Evolutionary conservation across 2,113 vertebrate species (phyloP).

Genomic region (Spizaetus ornatus): DNA sequence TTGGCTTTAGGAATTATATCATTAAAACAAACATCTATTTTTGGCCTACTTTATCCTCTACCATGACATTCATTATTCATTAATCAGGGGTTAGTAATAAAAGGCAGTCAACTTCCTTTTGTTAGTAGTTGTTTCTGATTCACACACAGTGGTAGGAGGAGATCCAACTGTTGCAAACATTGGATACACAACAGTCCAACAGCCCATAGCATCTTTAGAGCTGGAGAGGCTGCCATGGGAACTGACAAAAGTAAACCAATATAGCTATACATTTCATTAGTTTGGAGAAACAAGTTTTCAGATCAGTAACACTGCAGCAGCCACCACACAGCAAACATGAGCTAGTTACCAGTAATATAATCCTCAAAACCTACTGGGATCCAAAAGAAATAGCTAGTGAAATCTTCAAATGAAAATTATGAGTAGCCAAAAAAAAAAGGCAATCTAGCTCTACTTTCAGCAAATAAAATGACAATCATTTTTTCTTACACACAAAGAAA

Average conservation of each 20-base stretch:
- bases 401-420: neutral
- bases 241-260: slow-evolving; percentile 20
- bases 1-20: neutral
- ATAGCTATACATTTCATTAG: neutral
- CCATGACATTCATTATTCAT: neutral
- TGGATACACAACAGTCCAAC: slow-evolving; percentile 21
- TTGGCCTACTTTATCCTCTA: neutral
- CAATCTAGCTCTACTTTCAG: neutral
- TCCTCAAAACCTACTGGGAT: neutral
- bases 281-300: neutral
- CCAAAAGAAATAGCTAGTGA: neutral
- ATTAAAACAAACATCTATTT: neutral
- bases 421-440: neutral
- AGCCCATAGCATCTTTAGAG: neutral
- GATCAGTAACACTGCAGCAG: neutral
- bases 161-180: slow-evolving; percentile 54
- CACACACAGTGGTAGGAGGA: slow-evolving; percentile 21
- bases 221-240: slow-evolving; percentile 55
- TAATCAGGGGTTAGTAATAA: slow-evolving; percentile 15
- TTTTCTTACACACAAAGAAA: slow-evolving; percentile 12
- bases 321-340: neutral
- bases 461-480: neutral
- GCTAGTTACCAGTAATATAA: neutral
- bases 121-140: slow-evolving; percentile 27
- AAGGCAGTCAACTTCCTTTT: neutral